Evolutionary conservation across 1,140 invertebrate genomes (phyloP), one percentile per base, ranked within the genome.

Genomic region (Antheraea mylitta): DNA sequence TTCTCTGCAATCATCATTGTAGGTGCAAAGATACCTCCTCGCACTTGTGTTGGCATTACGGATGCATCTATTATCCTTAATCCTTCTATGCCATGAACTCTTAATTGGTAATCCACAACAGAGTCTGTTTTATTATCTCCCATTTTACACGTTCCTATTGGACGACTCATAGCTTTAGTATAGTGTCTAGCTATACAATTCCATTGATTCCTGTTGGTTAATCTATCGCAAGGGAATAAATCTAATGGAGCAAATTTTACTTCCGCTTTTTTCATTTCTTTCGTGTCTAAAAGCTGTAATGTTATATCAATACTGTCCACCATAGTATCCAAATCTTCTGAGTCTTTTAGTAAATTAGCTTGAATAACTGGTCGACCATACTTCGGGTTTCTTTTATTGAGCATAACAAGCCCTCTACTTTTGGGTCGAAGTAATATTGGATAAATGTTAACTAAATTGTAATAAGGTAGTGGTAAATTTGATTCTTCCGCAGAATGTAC

Each of bases 341-440:
- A 94, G 70, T 98, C 96, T n/a, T 94, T 94, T 60, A 99, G 94
- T 72, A 98, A 98, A 82, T 98, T 98, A 0, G 98, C 97, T 87
- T 98, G 96, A 67, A 99, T 97, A 2, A 97, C 90, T 0, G 99
- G 99, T 79, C 97, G 95, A 70, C 98, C 96, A 73, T 79, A 96
- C 95, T 38, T 91, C 8, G 98, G 98, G 90, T 98, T 96, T 53
- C 94, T 94, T 70, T 95, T 96, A 19, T 96, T 93, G 7, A 99
- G 83, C 64, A 95, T 95, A 3, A 99, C 96, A 59, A 94, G 92
- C 1, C 98, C 98, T 71, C 93, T 93, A 76, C 96, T 97, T 75
- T 94, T 95, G 0, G 97, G 96, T 64, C 97, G 93, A n/a, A 99
- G 81, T 42, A 98, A 80, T 91, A 98, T 95, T 0, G 97, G 97